A percentile compares a stretch with the other conserved stretches of the same genome.
Conservation (phyloP, 2,888 invertebrate genomes). For the Malachius bipustulatus region DNA sequence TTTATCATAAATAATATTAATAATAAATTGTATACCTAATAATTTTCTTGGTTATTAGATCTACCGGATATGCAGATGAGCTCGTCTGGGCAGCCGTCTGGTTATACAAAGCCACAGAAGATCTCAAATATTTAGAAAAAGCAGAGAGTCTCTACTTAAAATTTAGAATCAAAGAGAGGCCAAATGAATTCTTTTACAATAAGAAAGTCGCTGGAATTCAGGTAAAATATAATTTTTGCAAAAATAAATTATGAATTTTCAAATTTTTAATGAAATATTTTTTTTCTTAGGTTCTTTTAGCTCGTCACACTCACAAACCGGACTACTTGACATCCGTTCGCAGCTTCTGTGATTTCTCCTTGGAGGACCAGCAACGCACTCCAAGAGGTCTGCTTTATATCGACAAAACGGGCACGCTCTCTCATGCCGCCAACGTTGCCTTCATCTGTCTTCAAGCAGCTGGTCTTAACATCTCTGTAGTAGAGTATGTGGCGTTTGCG, state of each 20-base stretch:
- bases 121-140: conserved; percentile 37
- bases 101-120: conserved; percentile 43
- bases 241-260: conserved; percentile 4
- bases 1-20: too few species aligned
- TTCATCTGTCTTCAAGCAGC: conserved; percentile 42
- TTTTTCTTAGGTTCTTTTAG: conserved; percentile 36
- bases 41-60: too few species aligned
- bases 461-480: conserved; percentile 28
- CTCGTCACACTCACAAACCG: conserved; percentile 35
- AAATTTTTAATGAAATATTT: conserved; percentile 5
- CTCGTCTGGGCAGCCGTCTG: conserved; percentile 46
- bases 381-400: conserved; percentile 43
- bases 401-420: conserved; percentile 42
- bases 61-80: conserved; percentile 43
- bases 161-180: conserved; percentile 38
- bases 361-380: conserved; percentile 37
- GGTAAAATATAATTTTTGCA: conserved; percentile 31
- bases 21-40: too few species aligned
- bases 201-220: conserved; percentile 45
- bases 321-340: conserved; percentile 36
- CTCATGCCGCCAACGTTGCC: conserved; percentile 44
- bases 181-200: conserved; percentile 43
- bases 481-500: conserved; percentile 39
- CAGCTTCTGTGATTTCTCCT: conserved; percentile 42
- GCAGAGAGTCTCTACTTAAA: conserved; percentile 39